Evolutionary conservation across 2,888 invertebrate genomes (phyloP).

Genomic region (Clitarchus hookeri): DNA sequence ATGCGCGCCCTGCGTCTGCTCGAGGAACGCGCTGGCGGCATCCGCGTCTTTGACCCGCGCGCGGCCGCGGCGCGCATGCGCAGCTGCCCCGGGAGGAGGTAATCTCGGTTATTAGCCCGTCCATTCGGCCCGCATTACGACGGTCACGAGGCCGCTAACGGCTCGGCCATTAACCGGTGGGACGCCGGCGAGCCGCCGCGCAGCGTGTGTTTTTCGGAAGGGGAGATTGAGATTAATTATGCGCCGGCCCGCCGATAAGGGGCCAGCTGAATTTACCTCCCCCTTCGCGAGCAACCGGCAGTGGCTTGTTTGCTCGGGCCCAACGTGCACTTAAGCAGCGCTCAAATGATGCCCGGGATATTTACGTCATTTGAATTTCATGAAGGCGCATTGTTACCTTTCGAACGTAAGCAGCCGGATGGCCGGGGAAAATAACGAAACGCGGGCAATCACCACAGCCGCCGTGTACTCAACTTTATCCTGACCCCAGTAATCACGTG

Average conservation of each 20-base stretch:
- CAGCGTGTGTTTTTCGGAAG: not conserved
- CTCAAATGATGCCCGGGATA: not conserved
- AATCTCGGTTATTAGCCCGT: not conserved
- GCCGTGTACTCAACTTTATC: too few relatives aligned
- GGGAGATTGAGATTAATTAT: not conserved
- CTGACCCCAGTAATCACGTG: too few relatives aligned
- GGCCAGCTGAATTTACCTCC: not conserved
- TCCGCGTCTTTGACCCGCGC: not conserved
- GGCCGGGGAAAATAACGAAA: not conserved
- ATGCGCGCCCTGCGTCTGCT: not conserved
- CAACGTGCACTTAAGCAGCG: constrained; percentile 7
- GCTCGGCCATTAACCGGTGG: not conserved
- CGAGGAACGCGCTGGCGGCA: not conserved
- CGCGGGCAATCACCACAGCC: not conserved
- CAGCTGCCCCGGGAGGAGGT: not conserved
- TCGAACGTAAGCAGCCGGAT: not conserved
- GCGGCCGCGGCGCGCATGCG: not conserved
- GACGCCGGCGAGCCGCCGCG: too few relatives aligned
- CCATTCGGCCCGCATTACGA: constrained; percentile 14
- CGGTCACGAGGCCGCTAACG: constrained; percentile 7
- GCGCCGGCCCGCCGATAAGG: not conserved
- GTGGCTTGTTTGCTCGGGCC: not conserved
- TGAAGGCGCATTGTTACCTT: not conserved
- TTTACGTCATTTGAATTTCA: not conserved
- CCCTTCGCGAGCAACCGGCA: not conserved